Conservation (phyloP, 2,113 vertebrate genomes). For the Ibidorhyncha struthersii region DNA sequence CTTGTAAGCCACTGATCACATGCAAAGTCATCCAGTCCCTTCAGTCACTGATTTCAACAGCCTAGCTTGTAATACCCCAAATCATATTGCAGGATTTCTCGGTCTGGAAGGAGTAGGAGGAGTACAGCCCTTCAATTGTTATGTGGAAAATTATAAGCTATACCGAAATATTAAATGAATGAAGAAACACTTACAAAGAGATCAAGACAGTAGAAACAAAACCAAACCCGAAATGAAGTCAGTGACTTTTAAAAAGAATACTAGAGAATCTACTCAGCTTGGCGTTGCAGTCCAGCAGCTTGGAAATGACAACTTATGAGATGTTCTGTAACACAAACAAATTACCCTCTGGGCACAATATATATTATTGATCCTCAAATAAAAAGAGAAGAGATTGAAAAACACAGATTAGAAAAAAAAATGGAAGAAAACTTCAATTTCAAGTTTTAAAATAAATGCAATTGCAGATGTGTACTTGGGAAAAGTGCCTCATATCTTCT, state of each 20-base stretch:
- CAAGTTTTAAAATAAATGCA: conserved; percentile 23
- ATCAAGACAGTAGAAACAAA: conserved; percentile 23
- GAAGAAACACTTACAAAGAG: conserved; percentile 4
- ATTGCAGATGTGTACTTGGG: not conserved
- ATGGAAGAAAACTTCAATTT: conserved; percentile 14
- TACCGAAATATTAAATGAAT: not conserved
- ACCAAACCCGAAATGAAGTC: conserved; percentile 52
- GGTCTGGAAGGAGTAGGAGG: not conserved
- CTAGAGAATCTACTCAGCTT: conserved; percentile 43
- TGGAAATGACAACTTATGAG: conserved; percentile 42
- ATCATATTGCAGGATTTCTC: not conserved
- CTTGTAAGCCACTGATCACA: not conserved
- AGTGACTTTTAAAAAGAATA: conserved; percentile 71
- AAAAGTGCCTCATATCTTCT: conserved; percentile 38
- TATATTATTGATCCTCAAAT: conserved; percentile 49
- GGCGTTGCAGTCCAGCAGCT: conserved; percentile 57
- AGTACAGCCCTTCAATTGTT: not conserved
- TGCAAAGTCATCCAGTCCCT: not conserved
- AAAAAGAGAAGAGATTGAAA: conserved; percentile 64
- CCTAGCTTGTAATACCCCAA: not conserved
- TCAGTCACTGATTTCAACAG: not conserved
- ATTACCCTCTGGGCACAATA: conserved; percentile 39
- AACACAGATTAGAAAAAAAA: conserved; percentile 51
- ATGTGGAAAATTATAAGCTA: not conserved
- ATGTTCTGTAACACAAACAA: conserved; percentile 69